Conservation (phyloP, 2,797 vertebrate species). For the Xiphophorus birchmanni region DNA sequence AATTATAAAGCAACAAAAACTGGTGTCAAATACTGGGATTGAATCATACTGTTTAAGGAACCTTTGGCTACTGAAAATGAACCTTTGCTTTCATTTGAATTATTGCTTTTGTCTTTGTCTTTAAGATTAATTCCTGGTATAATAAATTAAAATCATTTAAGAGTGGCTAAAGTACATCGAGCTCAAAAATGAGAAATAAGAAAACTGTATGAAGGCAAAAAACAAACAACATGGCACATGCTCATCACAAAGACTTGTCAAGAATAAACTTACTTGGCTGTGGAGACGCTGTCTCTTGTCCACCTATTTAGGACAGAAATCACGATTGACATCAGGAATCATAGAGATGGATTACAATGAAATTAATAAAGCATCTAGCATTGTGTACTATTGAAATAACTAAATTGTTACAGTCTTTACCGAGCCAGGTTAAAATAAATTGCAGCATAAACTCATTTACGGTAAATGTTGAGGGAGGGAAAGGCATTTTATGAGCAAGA, state of each 20-base stretch:
- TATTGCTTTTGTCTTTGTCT: neutral
- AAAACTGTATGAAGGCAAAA: neutral
- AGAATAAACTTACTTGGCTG: constrained; percentile 87
- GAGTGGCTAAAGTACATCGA: neutral
- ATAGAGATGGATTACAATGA: neutral
- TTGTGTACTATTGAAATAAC: neutral
- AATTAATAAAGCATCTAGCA: neutral
- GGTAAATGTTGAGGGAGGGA: neutral
- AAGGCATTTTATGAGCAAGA: neutral
- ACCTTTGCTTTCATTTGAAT: neutral
- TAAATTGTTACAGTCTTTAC: neutral
- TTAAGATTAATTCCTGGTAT: neutral
- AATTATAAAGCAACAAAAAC: neutral
- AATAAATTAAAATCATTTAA: neutral
- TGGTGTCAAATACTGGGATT: neutral
- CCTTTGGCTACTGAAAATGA: neutral
- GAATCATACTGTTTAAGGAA: neutral
- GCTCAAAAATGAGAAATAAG: neutral
- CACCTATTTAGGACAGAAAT: constrained; percentile 81
- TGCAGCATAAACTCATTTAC: neutral
- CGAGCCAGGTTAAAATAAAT: neutral
- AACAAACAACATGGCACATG: neutral
- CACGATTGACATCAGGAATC: neutral
- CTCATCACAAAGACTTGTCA: neutral
- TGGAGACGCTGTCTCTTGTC: constrained; percentile 84